Evolutionary conservation across 2,888 invertebrate genomes (phyloP), one percentile per base, ranked within the genome.

Genomic region (Amphipoea oculea): DNA sequence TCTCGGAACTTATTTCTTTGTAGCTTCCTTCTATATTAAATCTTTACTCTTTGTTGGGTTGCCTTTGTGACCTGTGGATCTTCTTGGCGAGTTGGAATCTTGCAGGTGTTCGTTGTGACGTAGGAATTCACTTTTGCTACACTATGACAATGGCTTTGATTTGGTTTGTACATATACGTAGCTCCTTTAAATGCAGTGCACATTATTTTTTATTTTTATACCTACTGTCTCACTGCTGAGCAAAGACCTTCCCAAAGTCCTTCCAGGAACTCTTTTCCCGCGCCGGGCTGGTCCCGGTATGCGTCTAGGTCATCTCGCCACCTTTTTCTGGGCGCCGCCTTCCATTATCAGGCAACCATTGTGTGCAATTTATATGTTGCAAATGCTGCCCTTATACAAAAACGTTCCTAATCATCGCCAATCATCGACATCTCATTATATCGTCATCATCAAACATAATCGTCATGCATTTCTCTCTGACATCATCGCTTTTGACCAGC

Each of bases 1-100:
- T 85, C 81, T 80, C 62, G 60, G 79, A 81, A 87, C 62, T 71
- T 74, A 78, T 83, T 74, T 76, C 84, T 87, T 88, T 88, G 86
- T 86, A 69, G 76, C 54, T 45, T 73, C 48, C 60, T 72, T 73
- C 69, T 74, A 76, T 87, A 88, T 86, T 76, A 81, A 81, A 79
- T 80, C 72, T 78, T 85, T 76, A 73, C 73, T 82, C 78, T 75
- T 82, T 80, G 78, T 87, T 73, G 72, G 74, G 70, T 62, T 63
- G 66, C 71, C 65, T 82, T 87, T 82, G 75, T 87, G 72, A 77
- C 67, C 73, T 69, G 65, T 70, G 29, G 45, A 54, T 72, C 62
- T 78, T 73, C 60, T 66, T 66, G 54, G 63, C 36, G 12, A 68
- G 20, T 57, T 40, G 29, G 29, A 68, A 68, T 23, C 62, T 70